Evolutionary conservation across 2,113 vertebrate genomes (phyloP), one percentile per base, ranked within the genome.

Genomic region (Mixornis gularis): DNA sequence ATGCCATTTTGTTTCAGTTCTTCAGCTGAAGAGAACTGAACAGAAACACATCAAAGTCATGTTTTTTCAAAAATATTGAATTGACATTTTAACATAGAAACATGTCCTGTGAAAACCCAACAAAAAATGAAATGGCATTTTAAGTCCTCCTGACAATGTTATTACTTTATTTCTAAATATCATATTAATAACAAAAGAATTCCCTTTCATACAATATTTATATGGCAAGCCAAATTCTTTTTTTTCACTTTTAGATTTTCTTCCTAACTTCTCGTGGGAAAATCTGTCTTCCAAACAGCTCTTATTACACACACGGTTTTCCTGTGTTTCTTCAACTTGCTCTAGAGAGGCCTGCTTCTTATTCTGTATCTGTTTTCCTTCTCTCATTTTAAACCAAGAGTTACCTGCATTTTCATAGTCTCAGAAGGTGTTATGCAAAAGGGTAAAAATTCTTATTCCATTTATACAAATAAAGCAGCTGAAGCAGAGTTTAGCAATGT

Each of bases 51-150:
- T 46, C 18, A 80, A 90, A 85, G 46, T n/a, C 16, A 84, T n/a
- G 9, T 13, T 65, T 85, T 95, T 72, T 59, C 2, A 0, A 59
- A 84, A 89, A 44, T 51, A 81, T 9, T 74, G 51, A 88, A 92
- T 66, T 59, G 70, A 74, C 73, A 91, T 82, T 94, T 95, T 85
- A 87, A 76, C 65, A 89, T 56, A 91, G 87, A 95, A 92, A 93
- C 40, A 51, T 13, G 19, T 68, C 44, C 29, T 69, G 25, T 52
- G 65, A 81, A 94, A 93, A 95, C 81, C 46, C 49, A 79, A 71
- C 70, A 91, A 36, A 78, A 92, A 86, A 70, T 30, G 48, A 90
- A 94, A 79, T 79, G 66, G 68, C 38, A 85, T 87, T 95, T 94
- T 58, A 90, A 86, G 64, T 88, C 48, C 72, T 88, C 64, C 24